A percentile compares a stretch with the other conserved stretches of the same genome.
phyloP scores from a whole-genome alignment of 2,797 vertebrate genomes.

The Periparus ater region DNA sequence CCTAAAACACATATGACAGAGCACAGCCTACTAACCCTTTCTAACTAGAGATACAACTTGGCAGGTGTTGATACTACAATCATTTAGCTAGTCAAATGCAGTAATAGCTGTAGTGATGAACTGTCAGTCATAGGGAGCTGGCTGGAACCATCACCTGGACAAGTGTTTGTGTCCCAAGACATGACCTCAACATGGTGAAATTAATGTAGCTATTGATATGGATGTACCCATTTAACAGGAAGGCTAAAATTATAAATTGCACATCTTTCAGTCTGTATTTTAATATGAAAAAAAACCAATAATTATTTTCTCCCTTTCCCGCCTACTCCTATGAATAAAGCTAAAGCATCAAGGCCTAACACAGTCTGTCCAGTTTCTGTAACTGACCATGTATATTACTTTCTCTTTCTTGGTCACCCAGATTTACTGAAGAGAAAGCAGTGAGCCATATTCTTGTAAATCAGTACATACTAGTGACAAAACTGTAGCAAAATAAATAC shows the following conservation, averaged over 20 bases:
- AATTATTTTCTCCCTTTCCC: not conserved
- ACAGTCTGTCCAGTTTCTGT: not conserved
- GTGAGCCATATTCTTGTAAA: not conserved
- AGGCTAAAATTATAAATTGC: not conserved
- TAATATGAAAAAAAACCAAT: not conserved
- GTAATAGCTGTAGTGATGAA: accelerated
- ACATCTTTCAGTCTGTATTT: not conserved
- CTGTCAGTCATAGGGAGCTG: not conserved
- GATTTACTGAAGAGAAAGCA: not conserved
- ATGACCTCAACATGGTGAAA: not conserved
- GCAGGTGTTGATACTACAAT: not conserved
- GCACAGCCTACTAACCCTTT: not conserved
- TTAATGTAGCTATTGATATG: not conserved
- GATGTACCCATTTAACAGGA: not conserved
- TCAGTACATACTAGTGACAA: not conserved
- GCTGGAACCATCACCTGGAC: not conserved
- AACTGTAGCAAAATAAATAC: not conserved
- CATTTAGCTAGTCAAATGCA: not conserved
- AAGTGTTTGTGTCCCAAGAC: not conserved
- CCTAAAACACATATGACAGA: not conserved
- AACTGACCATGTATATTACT: accelerated
- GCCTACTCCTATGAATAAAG: not conserved
- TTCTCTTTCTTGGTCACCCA: not conserved
- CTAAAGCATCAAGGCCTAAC: not conserved
- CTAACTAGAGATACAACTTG: not conserved